phyloP scores from a whole-genome alignment of 2,888 invertebrate genomes.

The Diarsia brunnea region DNA sequence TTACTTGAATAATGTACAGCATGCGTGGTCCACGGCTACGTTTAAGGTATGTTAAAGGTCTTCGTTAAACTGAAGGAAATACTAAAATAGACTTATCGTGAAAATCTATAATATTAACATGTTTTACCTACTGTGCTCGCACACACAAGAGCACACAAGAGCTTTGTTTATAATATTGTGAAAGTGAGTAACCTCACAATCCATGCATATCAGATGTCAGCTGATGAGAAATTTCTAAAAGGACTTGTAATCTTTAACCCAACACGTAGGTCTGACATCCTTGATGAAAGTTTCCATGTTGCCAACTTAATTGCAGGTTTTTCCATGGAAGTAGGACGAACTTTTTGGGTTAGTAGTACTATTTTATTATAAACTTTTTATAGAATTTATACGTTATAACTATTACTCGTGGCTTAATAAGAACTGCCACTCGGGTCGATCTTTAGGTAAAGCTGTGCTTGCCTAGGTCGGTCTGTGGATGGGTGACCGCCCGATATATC shows the following conservation, averaged over 20 bases:
- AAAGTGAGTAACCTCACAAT: conserved; percentile 29
- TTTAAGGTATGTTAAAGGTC: too few relatives aligned
- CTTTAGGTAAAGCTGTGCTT: too few relatives aligned
- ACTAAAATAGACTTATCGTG: background rate
- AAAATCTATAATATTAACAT: too few relatives aligned
- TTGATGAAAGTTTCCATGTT: conserved; percentile 14
- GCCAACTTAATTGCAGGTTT: background rate
- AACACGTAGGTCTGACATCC: conserved; percentile 22
- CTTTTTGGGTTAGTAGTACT: background rate
- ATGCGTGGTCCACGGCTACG: too few relatives aligned
- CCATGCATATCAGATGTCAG: conserved; percentile 17
- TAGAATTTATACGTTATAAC: too few relatives aligned
- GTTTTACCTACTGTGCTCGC: conserved; percentile 8
- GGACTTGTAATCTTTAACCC: conserved; percentile 36
- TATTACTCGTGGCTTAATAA: too few relatives aligned
- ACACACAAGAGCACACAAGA: background rate
- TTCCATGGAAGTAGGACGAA: background rate
- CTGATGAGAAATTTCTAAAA: background rate
- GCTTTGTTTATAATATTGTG: conserved; percentile 11
- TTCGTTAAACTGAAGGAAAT: background rate
- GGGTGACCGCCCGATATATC: too few relatives aligned
- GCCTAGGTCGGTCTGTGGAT: too few relatives aligned
- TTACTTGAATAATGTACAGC: too few relatives aligned
- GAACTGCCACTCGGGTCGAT: too few relatives aligned
- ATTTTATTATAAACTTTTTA: too few relatives aligned